phyloP scores from a whole-genome alignment of 1,140 invertebrate genomes.

The Mylabris phalerata region DNA sequence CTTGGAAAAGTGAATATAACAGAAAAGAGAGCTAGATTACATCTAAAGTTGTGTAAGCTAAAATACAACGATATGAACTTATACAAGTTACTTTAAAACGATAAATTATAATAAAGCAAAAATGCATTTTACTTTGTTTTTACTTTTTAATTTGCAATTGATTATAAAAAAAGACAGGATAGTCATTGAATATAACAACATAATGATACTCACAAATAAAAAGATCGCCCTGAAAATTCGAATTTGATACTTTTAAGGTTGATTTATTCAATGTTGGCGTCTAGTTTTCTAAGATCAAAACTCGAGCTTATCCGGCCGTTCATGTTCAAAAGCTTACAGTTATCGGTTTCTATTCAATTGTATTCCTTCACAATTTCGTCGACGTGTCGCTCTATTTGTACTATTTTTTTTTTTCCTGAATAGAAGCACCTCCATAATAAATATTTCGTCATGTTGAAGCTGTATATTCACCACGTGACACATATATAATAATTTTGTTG shows the following conservation, averaged over 20 bases:
- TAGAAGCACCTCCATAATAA: no score
- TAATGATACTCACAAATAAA: no score
- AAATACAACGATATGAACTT: constrained; percentile 23
- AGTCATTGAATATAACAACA: no score
- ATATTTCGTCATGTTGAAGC: no score
- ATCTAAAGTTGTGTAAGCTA: constrained; percentile 27
- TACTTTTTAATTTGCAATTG: no score
- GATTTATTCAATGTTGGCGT: no score
- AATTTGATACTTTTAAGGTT: no score
- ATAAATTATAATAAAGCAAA: constrained; percentile 22
- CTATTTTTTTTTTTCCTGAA: constrained; percentile 5
- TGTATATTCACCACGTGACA: no score
- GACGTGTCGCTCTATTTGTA: background rate
- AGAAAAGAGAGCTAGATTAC: constrained; percentile 25
- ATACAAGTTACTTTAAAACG: constrained; percentile 21
- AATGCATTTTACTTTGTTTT: background rate
- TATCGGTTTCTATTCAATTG: constrained; percentile 7
- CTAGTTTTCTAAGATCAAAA: background rate
- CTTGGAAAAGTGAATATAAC: constrained; percentile 27
- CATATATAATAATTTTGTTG: no score
- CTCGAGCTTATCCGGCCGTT: constrained; percentile 4
- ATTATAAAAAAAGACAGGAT: no score
- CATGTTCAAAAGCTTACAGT: constrained; percentile 3
- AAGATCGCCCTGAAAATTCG: no score
- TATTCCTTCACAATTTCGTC: background rate